Base-by-base conservation (phyloP, 2,888 invertebrate species). In the Cantharis nigra region DNA sequence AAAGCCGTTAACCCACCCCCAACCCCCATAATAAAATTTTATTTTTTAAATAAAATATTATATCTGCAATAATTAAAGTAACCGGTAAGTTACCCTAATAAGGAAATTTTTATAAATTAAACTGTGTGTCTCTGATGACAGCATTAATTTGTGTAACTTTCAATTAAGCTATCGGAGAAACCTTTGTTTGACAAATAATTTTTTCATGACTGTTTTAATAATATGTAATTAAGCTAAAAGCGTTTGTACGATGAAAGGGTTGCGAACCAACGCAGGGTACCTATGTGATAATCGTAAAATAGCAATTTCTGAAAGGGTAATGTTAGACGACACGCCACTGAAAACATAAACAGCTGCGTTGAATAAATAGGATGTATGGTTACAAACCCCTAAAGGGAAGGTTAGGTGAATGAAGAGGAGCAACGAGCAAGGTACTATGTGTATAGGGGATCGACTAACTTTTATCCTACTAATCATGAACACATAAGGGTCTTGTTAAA, bases 301-400 rank as follows among this genome's bases (percentile, higher is more conserved):
- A 67, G 62, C 49, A 63, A 63, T 63, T 74, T 65, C 73, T 77
- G 63, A 74, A 77, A 77, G 77, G 77, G 77, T 77, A 77, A 74
- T 74, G 71, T 63, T 74, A 78, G 76, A 78, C 73, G 77, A 79
- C 78, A 79, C 78, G 80, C 79, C 79, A 79, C 79, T 78, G 80
- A 81, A 78, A 77, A 74, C 74, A 74, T 79, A 76, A 79, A 79
- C 76, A 81, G 77, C 80, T 79, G 80, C 80, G 75, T 78, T 75
- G 74, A 79, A 72, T 78, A 78, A 78, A 78, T 78, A 78, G 80
- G 80, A 79, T 81, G 79, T 79, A 80, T 72, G 76, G 79, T 75
- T 75, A 79, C 79, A 80, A 77, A 79, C 80, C 75, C 79, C 77
- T 71, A 72, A 74, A 75, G 78, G 77, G 77, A 77, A 72, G 74